Conservation (phyloP, 2,113 vertebrate species). For the Rana temporaria region DNA sequence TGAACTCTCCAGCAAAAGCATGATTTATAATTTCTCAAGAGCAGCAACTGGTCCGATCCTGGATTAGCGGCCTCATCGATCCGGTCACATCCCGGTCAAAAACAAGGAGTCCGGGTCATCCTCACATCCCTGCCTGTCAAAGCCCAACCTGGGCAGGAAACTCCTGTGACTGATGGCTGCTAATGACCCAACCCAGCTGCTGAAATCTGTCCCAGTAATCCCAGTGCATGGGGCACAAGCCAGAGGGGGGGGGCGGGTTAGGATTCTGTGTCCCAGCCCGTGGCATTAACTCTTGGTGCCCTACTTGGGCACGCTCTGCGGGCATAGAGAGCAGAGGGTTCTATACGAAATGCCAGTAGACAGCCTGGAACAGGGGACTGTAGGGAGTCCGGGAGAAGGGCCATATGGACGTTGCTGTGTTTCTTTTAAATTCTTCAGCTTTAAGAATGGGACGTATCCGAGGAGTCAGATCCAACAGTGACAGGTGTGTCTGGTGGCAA, state of each 20-base stretch:
- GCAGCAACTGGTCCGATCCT: too few relatives aligned
- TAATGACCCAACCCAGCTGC: constrained; percentile 45
- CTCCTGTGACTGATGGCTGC: constrained; percentile 10
- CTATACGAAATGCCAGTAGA: not conserved
- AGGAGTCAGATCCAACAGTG: constrained; percentile 24
- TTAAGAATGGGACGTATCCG: constrained; percentile 41
- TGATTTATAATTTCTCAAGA: too few relatives aligned
- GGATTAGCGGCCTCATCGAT: too few relatives aligned
- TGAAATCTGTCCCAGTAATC: constrained; percentile 40
- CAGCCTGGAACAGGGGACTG: not conserved
- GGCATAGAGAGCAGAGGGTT: not conserved
- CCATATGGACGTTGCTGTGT: not conserved
- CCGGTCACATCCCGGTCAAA: not conserved
- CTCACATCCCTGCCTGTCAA: constrained; percentile 4
- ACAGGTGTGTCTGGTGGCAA: constrained; percentile 43
- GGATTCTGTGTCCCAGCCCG: constrained; percentile 7
- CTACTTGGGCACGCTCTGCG: not conserved
- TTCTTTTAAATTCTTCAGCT: constrained; percentile 11
- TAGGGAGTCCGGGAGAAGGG: constrained; percentile 6
- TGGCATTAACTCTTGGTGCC: constrained; percentile 1
- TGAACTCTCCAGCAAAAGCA: too few relatives aligned
- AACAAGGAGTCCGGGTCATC: not conserved
- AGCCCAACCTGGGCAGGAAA: constrained; percentile 7
- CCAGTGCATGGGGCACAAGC: constrained; percentile 15
- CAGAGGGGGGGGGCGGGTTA: constrained; percentile 5